Evolutionary conservation across 2,113 vertebrate species (phyloP), one percentile per base, ranked within the genome.

Genomic region (Pachycephala philippinensis): DNA sequence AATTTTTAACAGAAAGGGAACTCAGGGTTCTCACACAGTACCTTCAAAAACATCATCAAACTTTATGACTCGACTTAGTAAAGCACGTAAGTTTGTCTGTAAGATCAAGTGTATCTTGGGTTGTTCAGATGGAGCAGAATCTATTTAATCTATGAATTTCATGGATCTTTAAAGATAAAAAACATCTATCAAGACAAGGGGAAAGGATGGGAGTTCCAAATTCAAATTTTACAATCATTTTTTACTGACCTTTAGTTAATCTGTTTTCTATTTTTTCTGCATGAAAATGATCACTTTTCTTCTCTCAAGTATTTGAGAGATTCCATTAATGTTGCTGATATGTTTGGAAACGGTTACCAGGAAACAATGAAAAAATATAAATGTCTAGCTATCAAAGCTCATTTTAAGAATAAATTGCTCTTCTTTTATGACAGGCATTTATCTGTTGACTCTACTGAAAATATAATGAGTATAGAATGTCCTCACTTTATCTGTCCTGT

Each of bases 391-490:
- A 66, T 79, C 45, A 69, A 65, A 84, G 19, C 13, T 87, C 5
- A 5, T 76, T 89, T 82, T 57, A 85, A 90, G 66, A 89, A 70
- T 39, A 91, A 91, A 74, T 44, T 79, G 11, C 30, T 85, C 28
- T 82, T 82, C 40, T 89, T 95, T 96, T 87, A 89, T 40, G 75
- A 84, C 45, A 93, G 30, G 21, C 45, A 54, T 88, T 95, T 95
- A 80, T 94, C 54, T 86, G 39, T 56, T 52, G 35, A 44, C 39
- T 83, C 35, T 65, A 26, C 52, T 74, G 79, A 88, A 87, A 88
- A 88, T 85, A 88, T 84, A 68, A 82, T 71, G 39, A 95, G 39
- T 22, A 81, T 89, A 96, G 56, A 88, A 94, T 88, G 64, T 80
- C 54, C 76, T 88, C n/a, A 28, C 22, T 87, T 95, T 90, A 84